Base-by-base conservation (phyloP, 1,140 invertebrate genomes). In the Alviniconcha marisindica region DNA sequence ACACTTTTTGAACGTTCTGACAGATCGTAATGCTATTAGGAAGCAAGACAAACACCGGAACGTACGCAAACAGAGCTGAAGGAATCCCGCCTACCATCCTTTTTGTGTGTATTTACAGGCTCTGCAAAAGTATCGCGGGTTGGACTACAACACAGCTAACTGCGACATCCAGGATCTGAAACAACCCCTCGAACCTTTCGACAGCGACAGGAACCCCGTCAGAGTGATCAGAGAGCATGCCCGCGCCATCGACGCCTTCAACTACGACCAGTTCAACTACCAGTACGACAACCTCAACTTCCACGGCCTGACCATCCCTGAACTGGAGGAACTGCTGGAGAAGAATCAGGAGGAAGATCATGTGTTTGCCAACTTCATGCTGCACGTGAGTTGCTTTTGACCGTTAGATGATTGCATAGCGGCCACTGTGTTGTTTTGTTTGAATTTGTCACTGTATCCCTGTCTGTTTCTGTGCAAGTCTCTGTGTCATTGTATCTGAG, bases 251-350 rank as follows among this genome's bases (percentile, higher is more conserved):
- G 81, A 84, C 48, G 83, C 81, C n/a, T 86, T 86, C 71, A 77
- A 86, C 77, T 84, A 86, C 54, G 83, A 86, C 33, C 31, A 33
- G 38, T 66, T 84, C 14, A 66, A 69, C 80, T 86, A 86, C 77
- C 79, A 84, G 54, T 84, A 87, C 54, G 86, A 87, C 36, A 79
- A 77, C 42, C 86, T 87, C 33, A 76, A 78, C 51, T 85, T 85
- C 82, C 77, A 87, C 60, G 86, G 85, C 31, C 38, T 82, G 48
- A 82, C 81, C 38, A 85, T 87, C 66, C 42, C 82, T 54, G 60
- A 87, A 33, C 84, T 87, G 28, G 73, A 83, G 38, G 66, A 81
- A 21, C 21, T 71, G 0, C 73, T 87, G 21, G 78, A 85, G 38
- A 48, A 38, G 40, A 74, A 71, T 7, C 44, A 76, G 24, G 36